Evolutionary conservation across 2,797 vertebrate species (phyloP).

Genomic region (Octomys mimax): DNA sequence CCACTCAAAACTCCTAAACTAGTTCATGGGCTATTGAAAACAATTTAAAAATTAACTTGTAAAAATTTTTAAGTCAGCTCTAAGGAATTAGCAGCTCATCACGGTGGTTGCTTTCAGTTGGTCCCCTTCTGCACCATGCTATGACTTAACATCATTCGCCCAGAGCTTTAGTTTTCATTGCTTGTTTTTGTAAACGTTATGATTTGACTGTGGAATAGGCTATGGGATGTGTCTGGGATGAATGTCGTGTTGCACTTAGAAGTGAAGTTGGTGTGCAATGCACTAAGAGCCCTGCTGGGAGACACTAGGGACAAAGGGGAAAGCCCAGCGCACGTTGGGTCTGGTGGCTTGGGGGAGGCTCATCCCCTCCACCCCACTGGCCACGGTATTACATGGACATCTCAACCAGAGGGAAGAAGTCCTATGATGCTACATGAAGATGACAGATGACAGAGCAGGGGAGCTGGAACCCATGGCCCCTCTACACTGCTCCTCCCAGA

Average conservation of each 20-base stretch:
- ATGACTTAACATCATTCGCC: rapidly evolving
- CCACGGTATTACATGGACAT: neutral
- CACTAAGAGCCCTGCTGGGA: neutral
- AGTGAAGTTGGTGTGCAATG: neutral
- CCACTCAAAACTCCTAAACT: neutral
- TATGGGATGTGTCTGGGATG: neutral
- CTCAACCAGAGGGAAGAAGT: neutral
- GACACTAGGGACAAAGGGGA: neutral
- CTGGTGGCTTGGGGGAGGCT: neutral
- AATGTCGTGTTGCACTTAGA: neutral
- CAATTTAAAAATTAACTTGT: neutral
- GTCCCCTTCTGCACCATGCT: neutral
- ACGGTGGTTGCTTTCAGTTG: neutral
- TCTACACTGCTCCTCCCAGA: neutral
- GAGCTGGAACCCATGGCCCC: no score
- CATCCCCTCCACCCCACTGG: neutral
- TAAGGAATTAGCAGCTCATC: neutral
- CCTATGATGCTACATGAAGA: neutral
- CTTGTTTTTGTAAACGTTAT: neutral
- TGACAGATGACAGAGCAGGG: neutral
- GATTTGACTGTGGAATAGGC: neutral
- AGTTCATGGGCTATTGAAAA: neutral
- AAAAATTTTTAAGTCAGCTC: neutral
- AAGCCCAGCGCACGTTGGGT: no score
- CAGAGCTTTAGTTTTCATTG: neutral